phyloP scores from a whole-genome alignment of 2,797 vertebrate species.

The Characodon lateralis region DNA sequence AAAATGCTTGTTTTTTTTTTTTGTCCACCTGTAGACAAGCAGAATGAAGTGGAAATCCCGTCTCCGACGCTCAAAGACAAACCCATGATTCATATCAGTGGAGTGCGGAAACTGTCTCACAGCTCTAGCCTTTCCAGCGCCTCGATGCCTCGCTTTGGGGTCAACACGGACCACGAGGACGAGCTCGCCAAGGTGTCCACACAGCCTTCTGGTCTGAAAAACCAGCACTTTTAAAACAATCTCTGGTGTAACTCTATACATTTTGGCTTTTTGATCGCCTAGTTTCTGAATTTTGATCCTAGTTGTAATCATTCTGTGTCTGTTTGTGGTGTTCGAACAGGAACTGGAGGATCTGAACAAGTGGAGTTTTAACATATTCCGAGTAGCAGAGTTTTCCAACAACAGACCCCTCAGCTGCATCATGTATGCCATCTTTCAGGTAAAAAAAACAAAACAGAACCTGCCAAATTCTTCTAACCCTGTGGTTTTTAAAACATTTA shows the following conservation, averaged over 20 bases:
- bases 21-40: constrained; percentile 68
- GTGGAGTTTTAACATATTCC: constrained; percentile 91
- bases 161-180: constrained; percentile 88
- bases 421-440: constrained; percentile 90
- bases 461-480: background rate
- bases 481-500: background rate
- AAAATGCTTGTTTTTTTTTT: constrained; percentile 15
- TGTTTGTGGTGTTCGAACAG: constrained; percentile 65
- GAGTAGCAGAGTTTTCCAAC: constrained; percentile 85
- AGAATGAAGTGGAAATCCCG: constrained; percentile 88
- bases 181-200: constrained; percentile 82
- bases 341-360: constrained; percentile 88
- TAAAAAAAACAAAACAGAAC: constrained; percentile 37
- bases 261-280: background rate
- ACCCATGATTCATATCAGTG: constrained; percentile 88
- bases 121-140: constrained; percentile 82
- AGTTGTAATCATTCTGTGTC: background rate
- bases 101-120: constrained; percentile 84
- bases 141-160: constrained; percentile 85
- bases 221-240: background rate
- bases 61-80: constrained; percentile 86
- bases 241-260: too few relatives aligned
- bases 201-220: background rate
- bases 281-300: background rate
- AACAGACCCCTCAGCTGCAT: constrained; percentile 88